Base-by-base conservation (phyloP, 2,113 vertebrate genomes). In the Melanotaenia duboulayi region DNA sequence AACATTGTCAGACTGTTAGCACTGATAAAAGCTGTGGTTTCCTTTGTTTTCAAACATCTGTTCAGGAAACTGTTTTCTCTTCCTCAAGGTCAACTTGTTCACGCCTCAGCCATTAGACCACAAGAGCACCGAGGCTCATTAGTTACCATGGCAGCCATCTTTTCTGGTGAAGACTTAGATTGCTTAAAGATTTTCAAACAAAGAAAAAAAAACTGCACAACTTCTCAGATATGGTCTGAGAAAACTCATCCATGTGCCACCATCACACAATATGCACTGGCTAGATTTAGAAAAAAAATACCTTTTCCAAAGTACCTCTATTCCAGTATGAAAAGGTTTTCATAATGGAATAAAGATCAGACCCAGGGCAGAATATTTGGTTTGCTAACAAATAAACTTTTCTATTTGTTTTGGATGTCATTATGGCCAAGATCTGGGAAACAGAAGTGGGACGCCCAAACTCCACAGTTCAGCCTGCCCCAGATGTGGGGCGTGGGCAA, bases 31-130 rank as follows among this genome's bases (percentile, higher is more conserved):
- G 7, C 42, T 6, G 37, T 7, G 48, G 63, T 73, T 81, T 76
- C 74, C 85, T 66, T 83, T 78, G 57, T 74, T 74, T 74, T 64
- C 19, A 54, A 68, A 76, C 71, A 81, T 74, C 73, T 84, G 82
- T 39, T 4, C 80, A 81, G 83, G 83, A 86, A 88, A 80, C 35
- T 7, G n/a, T 65, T 69, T 72, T 65, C 28, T 76, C 28, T 54
- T 76, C 13, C 24, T 75, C 78, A 71, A 71, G 80, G 81, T 86
- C 76, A 67, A 2, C 24, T 19, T 3, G 6, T 37, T 7, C 11
- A 12, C 19, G 0, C 42, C 32, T 73, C 55, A 77, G 62, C 42
- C 13, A 46, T 39, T 64, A 19, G 54, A 59, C 51, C 58, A 67
- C 54, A 66, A 58, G 52, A 65, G 32, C 12, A n/a, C 13, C 0